Evolutionary conservation across 1,140 invertebrate genomes (phyloP), one percentile per base, ranked within the genome.

Genomic region (Drosophila nannoptera): DNA sequence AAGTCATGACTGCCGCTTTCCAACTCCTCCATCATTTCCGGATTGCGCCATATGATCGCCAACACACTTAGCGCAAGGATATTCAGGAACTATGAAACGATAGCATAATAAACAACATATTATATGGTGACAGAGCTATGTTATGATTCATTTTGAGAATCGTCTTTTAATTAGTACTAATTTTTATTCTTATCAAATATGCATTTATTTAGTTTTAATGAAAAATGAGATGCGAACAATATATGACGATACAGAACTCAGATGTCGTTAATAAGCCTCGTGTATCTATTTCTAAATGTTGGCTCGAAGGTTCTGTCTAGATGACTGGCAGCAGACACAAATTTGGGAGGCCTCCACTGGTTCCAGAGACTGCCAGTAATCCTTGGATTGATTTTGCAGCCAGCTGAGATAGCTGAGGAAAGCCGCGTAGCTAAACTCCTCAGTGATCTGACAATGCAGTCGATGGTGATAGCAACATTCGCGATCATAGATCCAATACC

Each of bases 1-100:
- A 87, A 77, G 54, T 89, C 71, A 67, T 88, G 22, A 75, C 86
- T 90, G 29, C 74, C 70, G 7, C 82, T 74, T 62, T 92, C 90
- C 56, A 91, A 73, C 66, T 92, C 91, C 52, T 92, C 90, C 78
- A 93, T 89, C 75, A 92, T 90, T 53, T 91, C 92, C 11, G 93
- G 93, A 84, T 94, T 93, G 40, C 93, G 91, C 77, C 95, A 92
- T n/a, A 95, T 91, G n/a, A 94, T 91, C 4, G 93, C 94, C 58
- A 95, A 87, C 59, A 94, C 92, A 49, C 93, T 93, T 42, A 96
- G 78, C 0, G 93, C 93, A 67, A 95, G 81, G 54, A 95, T 91
- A 73, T 95, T 94, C 22, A 95, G 87, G 86, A 94, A 92, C 94
- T 95, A 45, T 16, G 0, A 43, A 32, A 31, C 2, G 8, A 29